Base-by-base conservation (phyloP, 1,140 invertebrate species). In the Anthonomus grandis region DNA sequence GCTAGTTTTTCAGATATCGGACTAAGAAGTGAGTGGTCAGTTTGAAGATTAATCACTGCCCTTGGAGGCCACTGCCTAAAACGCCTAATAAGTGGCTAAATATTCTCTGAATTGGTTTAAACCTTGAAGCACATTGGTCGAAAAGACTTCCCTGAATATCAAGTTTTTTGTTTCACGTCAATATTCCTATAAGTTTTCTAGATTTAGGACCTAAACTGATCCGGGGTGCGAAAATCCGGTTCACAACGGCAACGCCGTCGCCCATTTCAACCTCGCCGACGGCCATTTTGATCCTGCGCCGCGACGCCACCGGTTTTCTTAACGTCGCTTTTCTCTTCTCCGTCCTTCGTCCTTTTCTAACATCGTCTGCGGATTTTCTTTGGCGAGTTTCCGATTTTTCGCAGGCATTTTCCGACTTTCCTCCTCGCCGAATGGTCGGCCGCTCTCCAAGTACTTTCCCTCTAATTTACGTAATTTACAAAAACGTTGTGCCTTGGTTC, bases 241-340 rank as follows among this genome's bases (percentile, higher is more conserved):
- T 49, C 17, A 27, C 49, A 10, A 15, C 42, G 55, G 45, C 45
- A 57, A 57, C 55, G 8, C 6, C n/a, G 46, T 47, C 13, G n/a
- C 17, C 42, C 25, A 19, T 37, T 34, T 22, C 23, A 34, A 18
- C 46, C 15, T 34, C 13, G 46, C 13, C 12, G 37, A 34, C 47
- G 27, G 56, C 56, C 56, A 58, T 58, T 47, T 58, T 58, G 56
- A 45, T 58, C 41, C 48, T 58, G 56, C 56, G 56, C 56, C 47
- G 18, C 18, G 55, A 50, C 55, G 55, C 18, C 13, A 18, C 48
- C 47, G 56, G 44, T 57, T 41, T n/a, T n/a, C n/a, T n/a, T n/a
- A n/a, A n/a, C n/a, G n/a, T n/a, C 38, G 25, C 55, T 36, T 49
- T 41, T 52, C 38, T 58, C 48, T 51, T 57, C 37, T 19, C 31